These are phyloP conservation scores for Protonemura montana DNA, from an alignment of 2,888 invertebrate genomes.

Conservation along the genomic window DNA sequence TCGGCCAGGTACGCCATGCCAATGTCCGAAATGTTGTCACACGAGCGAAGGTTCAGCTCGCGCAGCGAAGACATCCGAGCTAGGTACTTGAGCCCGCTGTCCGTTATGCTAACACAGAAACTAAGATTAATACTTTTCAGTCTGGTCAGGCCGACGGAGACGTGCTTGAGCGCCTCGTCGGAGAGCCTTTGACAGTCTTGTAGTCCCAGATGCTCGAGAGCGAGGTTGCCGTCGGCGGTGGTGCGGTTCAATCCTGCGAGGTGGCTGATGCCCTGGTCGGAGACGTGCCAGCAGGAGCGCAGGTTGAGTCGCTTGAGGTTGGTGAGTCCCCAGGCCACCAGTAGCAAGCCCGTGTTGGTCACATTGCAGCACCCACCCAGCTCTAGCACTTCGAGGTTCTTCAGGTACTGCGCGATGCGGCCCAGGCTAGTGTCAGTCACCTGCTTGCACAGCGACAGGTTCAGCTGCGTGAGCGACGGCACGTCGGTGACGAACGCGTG, in stretches of 20 bases:
- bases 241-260: conserved; percentile 77
- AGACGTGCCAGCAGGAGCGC: conserved; percentile 91
- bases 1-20: conserved; percentile 93
- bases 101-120: conserved; percentile 94
- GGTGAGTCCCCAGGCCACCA: conserved; percentile 87
- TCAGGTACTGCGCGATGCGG: conserved; percentile 82
- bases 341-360: conserved; percentile 84
- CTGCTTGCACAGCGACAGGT: conserved; percentile 93
- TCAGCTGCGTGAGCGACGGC: conserved; percentile 79
- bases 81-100: conserved; percentile 86
- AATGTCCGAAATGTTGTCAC: conserved; percentile 92
- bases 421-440: conserved; percentile 90
- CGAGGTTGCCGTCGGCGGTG: conserved; percentile 72
- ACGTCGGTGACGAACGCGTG: conserved; percentile 82
- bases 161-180: conserved; percentile 87
- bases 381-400: conserved; percentile 86
- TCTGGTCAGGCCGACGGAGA: conserved; percentile 80
- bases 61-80: conserved; percentile 84
- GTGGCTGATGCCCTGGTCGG: conserved; percentile 89
- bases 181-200: conserved; percentile 95
- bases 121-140: conserved; percentile 89
- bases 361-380: conserved; percentile 92
- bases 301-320: conserved; percentile 85
- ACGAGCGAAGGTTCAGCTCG: conserved; percentile 88
- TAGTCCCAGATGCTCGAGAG: conserved; percentile 83